A percentile compares a stretch with the other conserved stretches of the same genome.
Evolutionary conservation across 2,113 vertebrate genomes (phyloP).

Genomic region (Zapus hudsonius): DNA sequence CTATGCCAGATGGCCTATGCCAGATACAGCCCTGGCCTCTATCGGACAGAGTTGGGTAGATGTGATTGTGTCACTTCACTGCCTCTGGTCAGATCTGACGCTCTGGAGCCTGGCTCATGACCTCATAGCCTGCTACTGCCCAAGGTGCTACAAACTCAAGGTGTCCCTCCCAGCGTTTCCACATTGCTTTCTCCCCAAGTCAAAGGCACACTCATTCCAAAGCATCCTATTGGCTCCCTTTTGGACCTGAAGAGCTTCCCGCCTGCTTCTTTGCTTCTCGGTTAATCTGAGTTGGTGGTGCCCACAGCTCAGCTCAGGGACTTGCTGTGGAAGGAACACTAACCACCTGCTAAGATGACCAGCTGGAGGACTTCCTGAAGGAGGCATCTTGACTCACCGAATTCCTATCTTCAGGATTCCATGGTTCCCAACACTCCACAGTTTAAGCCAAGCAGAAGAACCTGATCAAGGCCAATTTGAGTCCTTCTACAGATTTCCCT

Average conservation of each 20-base stretch:
- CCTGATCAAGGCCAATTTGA: background rate
- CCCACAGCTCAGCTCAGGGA: background rate
- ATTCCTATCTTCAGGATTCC: slow-evolving; percentile 6
- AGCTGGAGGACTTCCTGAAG: background rate
- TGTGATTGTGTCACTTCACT: background rate
- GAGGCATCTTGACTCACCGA: background rate
- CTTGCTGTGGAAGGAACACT: background rate
- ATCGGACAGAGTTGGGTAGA: background rate
- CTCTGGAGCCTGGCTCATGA: background rate
- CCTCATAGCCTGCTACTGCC: background rate
- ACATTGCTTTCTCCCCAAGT: background rate
- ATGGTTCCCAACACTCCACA: background rate
- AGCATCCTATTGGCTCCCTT: background rate
- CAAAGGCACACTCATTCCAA: background rate
- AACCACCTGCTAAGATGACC: background rate
- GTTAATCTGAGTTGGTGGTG: background rate
- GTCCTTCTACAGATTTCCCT: background rate
- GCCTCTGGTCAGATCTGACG: background rate
- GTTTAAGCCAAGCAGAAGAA: background rate
- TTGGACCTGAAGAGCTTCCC: background rate
- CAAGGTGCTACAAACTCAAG: fast-evolving
- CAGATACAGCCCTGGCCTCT: background rate
- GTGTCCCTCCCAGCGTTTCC: background rate
- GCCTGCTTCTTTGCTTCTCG: background rate
- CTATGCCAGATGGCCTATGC: background rate